A percentile compares a stretch with the other conserved stretches of the same genome.
Evolutionary conservation across 2,113 vertebrate species (phyloP).

Genomic region (Morone saxatilis): DNA sequence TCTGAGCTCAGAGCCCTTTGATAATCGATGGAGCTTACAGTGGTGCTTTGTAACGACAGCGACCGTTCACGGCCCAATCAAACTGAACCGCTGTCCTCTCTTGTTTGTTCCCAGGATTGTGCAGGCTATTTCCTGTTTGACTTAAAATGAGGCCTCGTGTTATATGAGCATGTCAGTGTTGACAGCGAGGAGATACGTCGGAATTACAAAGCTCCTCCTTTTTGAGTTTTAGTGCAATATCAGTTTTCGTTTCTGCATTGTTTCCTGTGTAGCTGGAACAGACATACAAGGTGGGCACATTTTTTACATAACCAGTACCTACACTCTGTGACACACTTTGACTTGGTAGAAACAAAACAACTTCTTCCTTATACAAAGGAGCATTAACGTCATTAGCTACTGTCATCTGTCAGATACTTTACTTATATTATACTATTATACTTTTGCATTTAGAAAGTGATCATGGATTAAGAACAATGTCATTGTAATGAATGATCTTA

Average conservation of each 20-base stretch:
- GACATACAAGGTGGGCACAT: conserved; percentile 40
- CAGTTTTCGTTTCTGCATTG: conserved; percentile 51
- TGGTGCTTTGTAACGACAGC: conserved; percentile 80
- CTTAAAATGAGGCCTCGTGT: conserved; percentile 72
- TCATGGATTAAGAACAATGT: not conserved
- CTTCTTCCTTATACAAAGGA: conserved; percentile 27
- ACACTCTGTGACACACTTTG: conserved; percentile 34
- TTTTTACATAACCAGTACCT: conserved; percentile 58
- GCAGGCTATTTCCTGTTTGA: conserved; percentile 78
- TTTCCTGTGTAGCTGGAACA: conserved; percentile 56
- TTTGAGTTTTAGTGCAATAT: conserved; percentile 48
- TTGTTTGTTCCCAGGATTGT: conserved; percentile 76
- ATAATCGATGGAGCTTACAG: conserved; percentile 83
- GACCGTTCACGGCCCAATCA: conserved; percentile 78
- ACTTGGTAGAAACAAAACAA: conserved; percentile 23
- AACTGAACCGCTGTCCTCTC: conserved; percentile 63
- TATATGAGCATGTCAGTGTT: conserved; percentile 65
- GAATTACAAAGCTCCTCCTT: conserved; percentile 64
- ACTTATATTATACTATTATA: not conserved
- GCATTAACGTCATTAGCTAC: conserved; percentile 26
- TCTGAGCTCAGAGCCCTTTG: conserved; percentile 80
- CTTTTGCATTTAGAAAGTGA: conserved; percentile 1
- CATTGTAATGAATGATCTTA: not conserved
- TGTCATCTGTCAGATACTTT: conserved; percentile 2
- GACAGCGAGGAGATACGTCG: conserved; percentile 61